phyloP scores from a whole-genome alignment of 2,888 invertebrate species.

The Drosophila leonis region DNA sequence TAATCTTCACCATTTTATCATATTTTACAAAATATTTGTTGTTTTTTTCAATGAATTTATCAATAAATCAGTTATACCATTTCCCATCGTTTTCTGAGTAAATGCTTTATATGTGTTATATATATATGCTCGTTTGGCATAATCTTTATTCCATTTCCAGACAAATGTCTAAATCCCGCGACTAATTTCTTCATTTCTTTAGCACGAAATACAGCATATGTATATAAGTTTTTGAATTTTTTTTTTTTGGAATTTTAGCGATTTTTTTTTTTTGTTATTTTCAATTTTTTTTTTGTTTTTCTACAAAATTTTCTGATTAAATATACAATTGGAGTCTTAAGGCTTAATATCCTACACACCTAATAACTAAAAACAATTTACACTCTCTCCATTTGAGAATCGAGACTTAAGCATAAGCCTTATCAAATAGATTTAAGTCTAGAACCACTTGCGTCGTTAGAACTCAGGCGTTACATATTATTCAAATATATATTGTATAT shows the following conservation, averaged over 20 bases:
- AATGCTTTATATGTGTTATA: not conserved
- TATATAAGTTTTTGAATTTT: slow-evolving; percentile 24
- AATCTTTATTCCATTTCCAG: slow-evolving; percentile 34
- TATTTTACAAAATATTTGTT: slow-evolving; percentile 4
- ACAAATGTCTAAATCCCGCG: slow-evolving; percentile 17
- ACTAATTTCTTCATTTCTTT: not conserved
- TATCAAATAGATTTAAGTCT: slow-evolving; percentile 68
- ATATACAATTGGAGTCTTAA: slow-evolving; percentile 66
- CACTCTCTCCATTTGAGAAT: slow-evolving; percentile 59
- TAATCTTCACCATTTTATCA: slow-evolving; percentile 9
- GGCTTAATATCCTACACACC: slow-evolving; percentile 68
- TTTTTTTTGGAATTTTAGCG: slow-evolving; percentile 48
- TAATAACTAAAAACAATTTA: slow-evolving; percentile 75
- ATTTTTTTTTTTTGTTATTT: slow-evolving; percentile 45
- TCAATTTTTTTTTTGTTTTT: slow-evolving; percentile 23
- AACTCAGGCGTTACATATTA: slow-evolving; percentile 45
- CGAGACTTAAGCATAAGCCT: slow-evolving; percentile 68
- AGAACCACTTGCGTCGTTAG: slow-evolving; percentile 76
- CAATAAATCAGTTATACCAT: not conserved
- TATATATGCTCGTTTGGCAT: not conserved
- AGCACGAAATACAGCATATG: slow-evolving; percentile 25
- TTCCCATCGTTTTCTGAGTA: slow-evolving; percentile 7
- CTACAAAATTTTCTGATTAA: slow-evolving; percentile 52
- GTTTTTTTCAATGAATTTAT: not conserved
- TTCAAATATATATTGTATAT: slow-evolving; percentile 15